Percentiles rank a stretch among this genome's conserved stretches.
phyloP scores from a whole-genome alignment of 2,113 vertebrate species.

The Saccopteryx bilineata region DNA sequence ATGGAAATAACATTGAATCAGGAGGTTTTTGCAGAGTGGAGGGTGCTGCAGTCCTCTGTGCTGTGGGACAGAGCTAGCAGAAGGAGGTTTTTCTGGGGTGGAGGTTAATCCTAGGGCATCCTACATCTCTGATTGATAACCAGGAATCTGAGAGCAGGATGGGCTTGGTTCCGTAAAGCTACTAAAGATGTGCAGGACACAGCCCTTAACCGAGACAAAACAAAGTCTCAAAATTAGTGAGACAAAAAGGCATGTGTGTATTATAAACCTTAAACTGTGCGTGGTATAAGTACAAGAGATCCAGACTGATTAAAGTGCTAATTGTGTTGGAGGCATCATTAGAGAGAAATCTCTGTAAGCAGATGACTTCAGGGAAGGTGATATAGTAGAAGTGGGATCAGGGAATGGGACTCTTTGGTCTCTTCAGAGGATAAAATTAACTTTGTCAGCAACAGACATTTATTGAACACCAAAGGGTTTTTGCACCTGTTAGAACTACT shows the following conservation, averaged over 20 bases:
- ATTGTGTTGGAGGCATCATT: slow-evolving; percentile 6
- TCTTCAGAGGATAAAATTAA: background rate
- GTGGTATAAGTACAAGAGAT: background rate
- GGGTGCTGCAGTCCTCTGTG: background rate
- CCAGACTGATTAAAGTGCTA: slow-evolving; percentile 19
- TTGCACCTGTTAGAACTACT: slow-evolving; percentile 33
- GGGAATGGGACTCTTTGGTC: background rate
- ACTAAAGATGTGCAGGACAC: background rate
- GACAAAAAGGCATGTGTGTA: background rate
- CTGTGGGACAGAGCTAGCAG: background rate
- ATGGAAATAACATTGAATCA: background rate
- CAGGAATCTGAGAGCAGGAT: background rate
- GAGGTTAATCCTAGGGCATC: background rate
- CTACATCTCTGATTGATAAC: background rate
- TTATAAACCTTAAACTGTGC: background rate
- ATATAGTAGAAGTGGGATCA: background rate
- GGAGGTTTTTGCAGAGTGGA: background rate
- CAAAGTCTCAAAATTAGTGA: slow-evolving; percentile 10
- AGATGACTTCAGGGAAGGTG: background rate
- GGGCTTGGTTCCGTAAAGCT: background rate
- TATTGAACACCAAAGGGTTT: background rate
- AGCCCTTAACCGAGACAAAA: background rate
- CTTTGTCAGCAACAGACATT: background rate
- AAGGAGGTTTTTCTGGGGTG: background rate
- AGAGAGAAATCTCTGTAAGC: background rate